Percentiles rank a stretch among this genome's conserved stretches.
These are phyloP conservation scores for Chaitophorus viminalis DNA, from an alignment of 2,888 invertebrate species.

Conservation along the genomic window DNA sequence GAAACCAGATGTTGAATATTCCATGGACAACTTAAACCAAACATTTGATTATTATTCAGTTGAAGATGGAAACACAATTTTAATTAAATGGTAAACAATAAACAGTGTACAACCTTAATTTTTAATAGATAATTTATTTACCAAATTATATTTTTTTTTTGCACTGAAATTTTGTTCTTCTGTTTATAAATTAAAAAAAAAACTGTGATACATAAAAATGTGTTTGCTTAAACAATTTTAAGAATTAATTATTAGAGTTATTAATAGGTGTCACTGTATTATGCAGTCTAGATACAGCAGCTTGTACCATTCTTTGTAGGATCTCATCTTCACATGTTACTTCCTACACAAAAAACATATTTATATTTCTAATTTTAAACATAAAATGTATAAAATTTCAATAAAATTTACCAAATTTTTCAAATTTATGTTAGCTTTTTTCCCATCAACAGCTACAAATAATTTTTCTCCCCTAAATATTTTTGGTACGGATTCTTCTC, in stretches of 20 bases:
- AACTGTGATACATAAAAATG: slow-evolving; percentile 2
- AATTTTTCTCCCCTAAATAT: slow-evolving; percentile 91
- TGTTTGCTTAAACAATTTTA: background rate
- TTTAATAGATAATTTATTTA: slow-evolving; percentile 16
- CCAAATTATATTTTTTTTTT: slow-evolving; percentile 9
- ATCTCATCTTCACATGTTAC: slow-evolving; percentile 85
- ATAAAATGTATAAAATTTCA: background rate
- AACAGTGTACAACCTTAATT: background rate
- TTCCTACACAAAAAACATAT: slow-evolving; percentile 67
- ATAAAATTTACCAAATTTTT: slow-evolving; percentile 73
- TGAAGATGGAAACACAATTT: slow-evolving; percentile 48
- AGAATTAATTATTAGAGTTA: background rate
- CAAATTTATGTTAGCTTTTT: slow-evolving; percentile 86
- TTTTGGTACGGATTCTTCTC: slow-evolving; percentile 91
- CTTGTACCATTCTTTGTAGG: slow-evolving; percentile 84
- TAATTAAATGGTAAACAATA: slow-evolving; percentile 47
- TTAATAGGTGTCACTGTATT: slow-evolving; percentile 75
- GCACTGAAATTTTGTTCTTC: background rate
- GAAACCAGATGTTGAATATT: slow-evolving; percentile 56
- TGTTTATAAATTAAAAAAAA: background rate
- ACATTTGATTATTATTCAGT: slow-evolving; percentile 55
- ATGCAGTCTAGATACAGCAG: slow-evolving; percentile 85
- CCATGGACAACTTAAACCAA: slow-evolving; percentile 53
- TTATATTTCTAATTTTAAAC: background rate
- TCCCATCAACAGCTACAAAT: slow-evolving; percentile 85